Base-by-base conservation (phyloP, 2,888 invertebrate genomes). In the Allolobophora icterica region DNA sequence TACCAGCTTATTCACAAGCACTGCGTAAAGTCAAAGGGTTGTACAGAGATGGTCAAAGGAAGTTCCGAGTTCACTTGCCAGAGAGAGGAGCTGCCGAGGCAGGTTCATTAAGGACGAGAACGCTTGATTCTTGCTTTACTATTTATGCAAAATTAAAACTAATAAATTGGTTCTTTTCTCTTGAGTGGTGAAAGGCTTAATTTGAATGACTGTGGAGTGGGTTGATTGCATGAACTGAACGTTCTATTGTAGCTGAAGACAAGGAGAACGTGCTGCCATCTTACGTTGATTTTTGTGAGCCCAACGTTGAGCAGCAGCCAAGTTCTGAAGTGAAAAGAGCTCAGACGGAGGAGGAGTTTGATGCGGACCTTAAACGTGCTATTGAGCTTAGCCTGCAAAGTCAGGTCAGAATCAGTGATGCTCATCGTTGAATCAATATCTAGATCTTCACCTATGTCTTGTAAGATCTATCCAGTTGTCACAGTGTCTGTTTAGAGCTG, bases 321-420 rank as follows among this genome's bases (percentile, higher is more conserved):
- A 71, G 30, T 71, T n/a, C 71, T 40, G 89, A 45, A 45, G 45
- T 30, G 33, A 19, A 0, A 6, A 42, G 21, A 34, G 89, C 89
- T 33, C 89, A 52, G 71, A 71, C 45, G 30, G 90, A 90, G 71
- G 90, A 90, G 35, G 35, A 90, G 45, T 90, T 90, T 52, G 52
- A 90, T 58, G 90, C 90, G 4, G 90, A 45, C 38, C 24, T 90
- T 3, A 71, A 83, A 35, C 90, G 52, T 58, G 90, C 71, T 11
- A 90, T 58, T 45, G 90, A 52, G 30, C 45, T 90, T 17, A 90
- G 90, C 52, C 38, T 90, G 11, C 87, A 87, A 8, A 87, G 38
- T 38, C 87, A 87, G 87, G 87, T 87, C 30, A 71, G 71, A 71
- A 71, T 71, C n/a, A 71, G 30, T 71, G 2, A 35, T 35, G 17